A percentile compares a stretch with the other conserved stretches of the same genome.
phyloP scores from a whole-genome alignment of 2,113 vertebrate genomes.

The Boleophthalmus pectinirostris region DNA sequence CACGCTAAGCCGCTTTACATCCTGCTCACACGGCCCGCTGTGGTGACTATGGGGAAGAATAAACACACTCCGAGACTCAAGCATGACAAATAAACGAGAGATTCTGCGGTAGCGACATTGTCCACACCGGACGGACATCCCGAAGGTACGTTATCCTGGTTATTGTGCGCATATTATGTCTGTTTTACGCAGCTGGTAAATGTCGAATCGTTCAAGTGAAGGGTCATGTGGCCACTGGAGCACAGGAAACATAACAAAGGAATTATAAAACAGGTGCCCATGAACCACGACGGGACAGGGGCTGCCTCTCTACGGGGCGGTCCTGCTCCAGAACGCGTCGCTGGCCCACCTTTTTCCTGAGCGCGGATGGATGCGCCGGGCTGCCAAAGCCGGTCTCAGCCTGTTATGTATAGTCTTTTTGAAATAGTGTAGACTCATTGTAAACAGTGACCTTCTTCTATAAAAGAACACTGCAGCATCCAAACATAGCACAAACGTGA shows the following conservation, averaged over 20 bases:
- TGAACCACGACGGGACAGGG: neutral
- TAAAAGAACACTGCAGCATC: neutral
- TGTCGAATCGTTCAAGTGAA: neutral
- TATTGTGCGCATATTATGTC: neutral
- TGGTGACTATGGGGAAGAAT: slow-evolving; percentile 26
- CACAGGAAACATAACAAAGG: neutral
- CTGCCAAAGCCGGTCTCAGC: slow-evolving; percentile 56
- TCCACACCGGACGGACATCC: slow-evolving; percentile 43
- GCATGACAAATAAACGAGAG: slow-evolving; percentile 44
- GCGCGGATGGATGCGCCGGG: slow-evolving; percentile 49
- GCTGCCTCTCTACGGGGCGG: slow-evolving; percentile 37
- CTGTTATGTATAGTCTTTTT: slow-evolving; percentile 37
- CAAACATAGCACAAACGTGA: neutral
- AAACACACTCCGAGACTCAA: slow-evolving; percentile 19
- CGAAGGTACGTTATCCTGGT: slow-evolving; percentile 57
- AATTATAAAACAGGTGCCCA: neutral
- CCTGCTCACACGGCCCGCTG: slow-evolving; percentile 41
- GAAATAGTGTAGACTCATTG: slow-evolving; percentile 20
- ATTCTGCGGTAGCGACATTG: slow-evolving; percentile 19
- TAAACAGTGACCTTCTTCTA: slow-evolving; percentile 39
- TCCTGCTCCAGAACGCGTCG: slow-evolving; percentile 29
- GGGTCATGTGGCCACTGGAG: neutral
- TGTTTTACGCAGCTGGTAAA: neutral
- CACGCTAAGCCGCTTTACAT: slow-evolving; percentile 62
- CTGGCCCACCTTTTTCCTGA: slow-evolving; percentile 28